Percentiles rank a stretch among this genome's conserved stretches.
These are phyloP conservation scores for Andrena minutula DNA, from an alignment of 2,888 invertebrate species.

Conservation along the genomic window DNA sequence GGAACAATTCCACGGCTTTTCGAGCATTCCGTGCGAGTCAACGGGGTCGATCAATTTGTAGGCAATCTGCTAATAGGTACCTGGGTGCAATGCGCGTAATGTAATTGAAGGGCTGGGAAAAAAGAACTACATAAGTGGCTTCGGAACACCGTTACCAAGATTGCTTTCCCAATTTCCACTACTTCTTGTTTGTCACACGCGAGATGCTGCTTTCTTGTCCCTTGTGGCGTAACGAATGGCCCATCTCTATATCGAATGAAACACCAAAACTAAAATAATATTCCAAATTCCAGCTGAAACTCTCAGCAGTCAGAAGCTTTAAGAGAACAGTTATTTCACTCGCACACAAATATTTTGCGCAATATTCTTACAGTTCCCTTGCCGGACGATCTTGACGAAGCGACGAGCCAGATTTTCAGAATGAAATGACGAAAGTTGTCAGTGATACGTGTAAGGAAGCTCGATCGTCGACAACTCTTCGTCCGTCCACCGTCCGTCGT, in stretches of 20 bases:
- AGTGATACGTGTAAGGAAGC: background rate
- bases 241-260: background rate
- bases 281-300: too few relatives aligned
- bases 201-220: conserved; percentile 10
- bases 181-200: conserved; percentile 40
- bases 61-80: conserved; percentile 53
- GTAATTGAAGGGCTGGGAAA: conserved; percentile 42
- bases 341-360: too few relatives aligned
- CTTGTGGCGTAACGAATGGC: background rate
- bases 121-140: conserved; percentile 54
- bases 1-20: conserved; percentile 6
- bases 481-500: background rate
- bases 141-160: conserved; percentile 46
- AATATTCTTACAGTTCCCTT: too few relatives aligned
- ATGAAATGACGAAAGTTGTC: conserved; percentile 26
- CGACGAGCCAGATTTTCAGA: background rate
- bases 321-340: too few relatives aligned
- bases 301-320: too few relatives aligned
- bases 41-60: conserved; percentile 23
- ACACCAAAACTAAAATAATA: background rate
- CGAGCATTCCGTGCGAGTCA: conserved; percentile 17
- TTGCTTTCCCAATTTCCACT: conserved; percentile 47
- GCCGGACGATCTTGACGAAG: too few relatives aligned
- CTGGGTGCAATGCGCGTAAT: conserved; percentile 49
- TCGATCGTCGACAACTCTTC: conserved; percentile 5